These are phyloP conservation scores for Cataglyphis livida DNA, from an alignment of 2,888 invertebrate species.

Conservation along the genomic window DNA sequence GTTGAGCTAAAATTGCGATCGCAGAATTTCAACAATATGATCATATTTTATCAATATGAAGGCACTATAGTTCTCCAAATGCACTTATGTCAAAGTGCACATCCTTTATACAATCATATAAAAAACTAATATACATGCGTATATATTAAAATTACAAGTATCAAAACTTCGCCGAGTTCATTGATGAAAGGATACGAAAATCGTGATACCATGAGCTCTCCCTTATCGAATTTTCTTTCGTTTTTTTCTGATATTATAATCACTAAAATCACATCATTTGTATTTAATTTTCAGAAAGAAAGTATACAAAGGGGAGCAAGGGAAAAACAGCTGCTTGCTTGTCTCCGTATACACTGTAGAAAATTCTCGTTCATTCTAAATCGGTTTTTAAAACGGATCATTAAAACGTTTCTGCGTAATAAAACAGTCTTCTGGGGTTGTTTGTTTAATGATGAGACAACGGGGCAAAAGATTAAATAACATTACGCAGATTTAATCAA, in stretches of 20 bases:
- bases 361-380: constrained; percentile 27
- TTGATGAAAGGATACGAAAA: constrained; percentile 47
- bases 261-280: constrained; percentile 8
- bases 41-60: constrained; percentile 1
- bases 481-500: constrained; percentile 27
- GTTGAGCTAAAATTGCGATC: constrained; percentile 33
- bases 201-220: not conserved
- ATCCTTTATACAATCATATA: constrained; percentile 60
- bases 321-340: not conserved
- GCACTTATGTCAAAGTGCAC: constrained; percentile 15
- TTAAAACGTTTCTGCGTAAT: constrained; percentile 21
- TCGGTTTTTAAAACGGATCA: constrained; percentile 3
- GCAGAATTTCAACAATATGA: constrained; percentile 29
- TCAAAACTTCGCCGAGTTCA: constrained; percentile 67
- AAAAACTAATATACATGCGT: constrained; percentile 52
- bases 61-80: constrained; percentile 42
- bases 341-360: constrained; percentile 10
- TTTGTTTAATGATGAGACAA: constrained; percentile 9
- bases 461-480: not conserved
- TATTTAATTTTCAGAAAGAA: not conserved
- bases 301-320: constrained; percentile 6
- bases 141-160: constrained; percentile 66
- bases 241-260: not conserved
- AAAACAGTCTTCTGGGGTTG: constrained; percentile 41
- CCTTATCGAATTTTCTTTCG: not conserved